These are phyloP conservation scores for Neogobius melanostomus DNA, from an alignment of 2,113 vertebrate genomes.

Conservation along the genomic window DNA sequence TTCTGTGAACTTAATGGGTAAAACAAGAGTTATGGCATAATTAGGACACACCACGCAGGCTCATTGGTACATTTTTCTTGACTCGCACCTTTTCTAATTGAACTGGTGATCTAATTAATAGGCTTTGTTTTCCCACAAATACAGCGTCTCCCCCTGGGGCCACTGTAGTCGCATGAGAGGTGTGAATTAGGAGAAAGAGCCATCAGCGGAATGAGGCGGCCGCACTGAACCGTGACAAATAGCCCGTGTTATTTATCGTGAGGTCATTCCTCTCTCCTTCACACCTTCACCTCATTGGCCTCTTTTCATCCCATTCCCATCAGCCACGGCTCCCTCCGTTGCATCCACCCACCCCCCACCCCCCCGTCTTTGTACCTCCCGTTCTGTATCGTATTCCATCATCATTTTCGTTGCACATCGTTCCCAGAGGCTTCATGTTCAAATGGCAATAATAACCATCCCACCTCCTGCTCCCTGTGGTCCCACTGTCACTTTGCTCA, in stretches of 20 bases:
- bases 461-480: slow-evolving; percentile 19
- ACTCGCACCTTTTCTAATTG: background rate
- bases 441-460: slow-evolving; percentile 52
- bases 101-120: background rate
- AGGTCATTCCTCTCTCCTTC: slow-evolving; percentile 26
- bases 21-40: too few species aligned
- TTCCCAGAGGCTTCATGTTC: slow-evolving; percentile 49
- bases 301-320: slow-evolving; percentile 40
- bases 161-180: background rate
- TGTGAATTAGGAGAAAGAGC: background rate
- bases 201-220: background rate
- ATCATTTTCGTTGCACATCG: slow-evolving; percentile 39
- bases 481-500: slow-evolving; percentile 34
- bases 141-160: background rate
- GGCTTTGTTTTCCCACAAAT: background rate
- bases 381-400: slow-evolving; percentile 26
- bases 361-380: background rate
- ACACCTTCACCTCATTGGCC: slow-evolving; percentile 34
- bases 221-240: background rate
- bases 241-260: slow-evolving; percentile 12
- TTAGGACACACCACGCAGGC: background rate
- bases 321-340: slow-evolving; percentile 17
- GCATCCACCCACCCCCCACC: background rate
- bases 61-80: background rate
- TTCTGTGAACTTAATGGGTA: too few species aligned